Percentiles rank a stretch among this genome's conserved stretches.
Conservation (phyloP, 2,113 vertebrate genomes). For the Xenus cinereus region DNA sequence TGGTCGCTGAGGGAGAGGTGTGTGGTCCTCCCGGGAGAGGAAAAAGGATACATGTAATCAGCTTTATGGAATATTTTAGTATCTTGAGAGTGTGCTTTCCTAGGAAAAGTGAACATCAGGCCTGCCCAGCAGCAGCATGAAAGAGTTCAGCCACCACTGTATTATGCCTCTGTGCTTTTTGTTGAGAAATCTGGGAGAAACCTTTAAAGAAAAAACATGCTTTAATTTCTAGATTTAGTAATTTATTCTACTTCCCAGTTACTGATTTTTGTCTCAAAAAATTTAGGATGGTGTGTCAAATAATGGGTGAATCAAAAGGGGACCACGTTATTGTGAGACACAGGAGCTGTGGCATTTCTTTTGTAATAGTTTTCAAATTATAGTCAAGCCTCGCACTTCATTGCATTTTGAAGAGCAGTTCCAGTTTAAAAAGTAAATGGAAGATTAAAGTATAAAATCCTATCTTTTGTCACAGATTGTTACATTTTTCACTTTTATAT, state of each 20-base stretch:
- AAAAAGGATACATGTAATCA: fast-evolving
- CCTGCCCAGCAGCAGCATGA: background rate
- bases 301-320: background rate
- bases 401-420: background rate
- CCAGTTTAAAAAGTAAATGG: background rate
- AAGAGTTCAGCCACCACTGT: background rate
- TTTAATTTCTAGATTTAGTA: background rate
- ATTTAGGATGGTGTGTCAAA: background rate
- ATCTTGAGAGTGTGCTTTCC: background rate
- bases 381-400: background rate
- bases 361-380: background rate
- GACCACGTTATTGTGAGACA: background rate
- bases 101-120: background rate
- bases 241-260: background rate
- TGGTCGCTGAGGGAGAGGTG: background rate
- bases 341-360: background rate
- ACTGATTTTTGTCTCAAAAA: background rate
- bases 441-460: background rate
- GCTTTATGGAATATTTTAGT: background rate
- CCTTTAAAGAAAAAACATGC: background rate
- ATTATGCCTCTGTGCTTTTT: fast-evolving
- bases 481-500: background rate
- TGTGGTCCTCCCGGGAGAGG: background rate
- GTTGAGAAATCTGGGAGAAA: background rate
- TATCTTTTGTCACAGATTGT: background rate